phyloP scores from a whole-genome alignment of 2,797 vertebrate genomes.

The Ceryle rudis region DNA sequence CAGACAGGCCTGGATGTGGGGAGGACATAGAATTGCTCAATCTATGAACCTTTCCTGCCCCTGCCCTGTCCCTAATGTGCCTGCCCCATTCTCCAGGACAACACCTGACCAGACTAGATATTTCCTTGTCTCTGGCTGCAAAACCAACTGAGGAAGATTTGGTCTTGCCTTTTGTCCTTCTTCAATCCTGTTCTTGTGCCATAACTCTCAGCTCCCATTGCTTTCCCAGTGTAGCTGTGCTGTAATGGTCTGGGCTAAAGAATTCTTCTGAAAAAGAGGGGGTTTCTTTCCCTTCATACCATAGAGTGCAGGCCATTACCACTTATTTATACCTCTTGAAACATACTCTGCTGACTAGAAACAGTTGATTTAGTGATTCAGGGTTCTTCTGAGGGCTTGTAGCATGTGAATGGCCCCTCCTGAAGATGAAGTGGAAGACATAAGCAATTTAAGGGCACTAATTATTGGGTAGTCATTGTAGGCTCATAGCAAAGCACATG shows the following conservation, averaged over 20 bases:
- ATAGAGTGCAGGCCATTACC: rapidly evolving
- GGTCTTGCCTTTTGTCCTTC: neutral
- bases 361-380: neutral
- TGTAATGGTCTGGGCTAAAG: neutral
- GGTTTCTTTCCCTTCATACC: neutral
- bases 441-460: neutral
- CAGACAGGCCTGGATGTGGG: rapidly evolving
- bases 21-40: neutral
- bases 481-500: neutral
- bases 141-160: neutral
- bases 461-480: neutral
- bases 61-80: neutral
- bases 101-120: too few relatives aligned
- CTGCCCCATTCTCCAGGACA: neutral
- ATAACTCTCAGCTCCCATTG: rapidly evolving
- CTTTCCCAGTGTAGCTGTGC: neutral
- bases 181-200: neutral
- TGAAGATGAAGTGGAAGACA: neutral
- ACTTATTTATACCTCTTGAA: rapidly evolving
- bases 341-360: neutral
- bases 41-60: neutral
- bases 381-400: neutral
- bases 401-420: neutral
- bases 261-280: neutral
- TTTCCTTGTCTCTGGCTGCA: neutral